Percentiles rank a stretch among this genome's conserved stretches.
Conservation (phyloP, 23 tunicate genomes). For the Trididemnum miniatum region DNA sequence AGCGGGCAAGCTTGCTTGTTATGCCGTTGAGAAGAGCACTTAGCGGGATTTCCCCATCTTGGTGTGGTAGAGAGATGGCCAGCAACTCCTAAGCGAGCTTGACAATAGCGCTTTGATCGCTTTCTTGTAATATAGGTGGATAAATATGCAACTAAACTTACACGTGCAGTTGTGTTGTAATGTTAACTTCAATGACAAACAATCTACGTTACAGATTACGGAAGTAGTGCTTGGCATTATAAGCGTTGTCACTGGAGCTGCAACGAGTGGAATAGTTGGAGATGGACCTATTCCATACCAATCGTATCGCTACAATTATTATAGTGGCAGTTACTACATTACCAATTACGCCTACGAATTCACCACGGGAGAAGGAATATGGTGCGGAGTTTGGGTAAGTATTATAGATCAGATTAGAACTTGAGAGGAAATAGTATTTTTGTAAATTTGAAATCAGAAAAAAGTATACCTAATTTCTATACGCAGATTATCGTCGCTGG, state of each 20-base stretch:
- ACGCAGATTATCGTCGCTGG: conserved; percentile 4
- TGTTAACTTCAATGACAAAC: too few relatives aligned
- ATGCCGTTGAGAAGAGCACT: too few relatives aligned
- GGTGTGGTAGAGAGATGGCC: too few relatives aligned
- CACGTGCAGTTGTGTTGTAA: too few relatives aligned
- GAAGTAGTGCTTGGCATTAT: background rate
- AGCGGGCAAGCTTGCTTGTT: too few relatives aligned
- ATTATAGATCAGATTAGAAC: too few relatives aligned
- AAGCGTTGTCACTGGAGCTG: background rate
- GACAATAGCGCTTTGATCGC: too few relatives aligned
- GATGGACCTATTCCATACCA: background rate
- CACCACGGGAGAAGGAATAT: background rate
- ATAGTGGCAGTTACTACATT: background rate
- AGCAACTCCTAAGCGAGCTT: too few relatives aligned
- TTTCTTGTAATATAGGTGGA: too few relatives aligned
- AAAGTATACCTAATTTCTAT: background rate
- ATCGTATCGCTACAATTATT: background rate
- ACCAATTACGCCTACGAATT: background rate
- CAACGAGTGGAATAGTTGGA: background rate
- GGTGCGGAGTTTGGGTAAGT: background rate
- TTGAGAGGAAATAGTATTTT: too few relatives aligned
- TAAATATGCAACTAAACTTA: too few relatives aligned
- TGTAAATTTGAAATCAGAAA: background rate
- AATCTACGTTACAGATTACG: background rate
- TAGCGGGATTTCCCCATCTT: too few relatives aligned